Evolutionary conservation across 2,113 vertebrate genomes (phyloP), one percentile per base, ranked within the genome.

Genomic region (Sinocyclocheilus rhinocerous): DNA sequence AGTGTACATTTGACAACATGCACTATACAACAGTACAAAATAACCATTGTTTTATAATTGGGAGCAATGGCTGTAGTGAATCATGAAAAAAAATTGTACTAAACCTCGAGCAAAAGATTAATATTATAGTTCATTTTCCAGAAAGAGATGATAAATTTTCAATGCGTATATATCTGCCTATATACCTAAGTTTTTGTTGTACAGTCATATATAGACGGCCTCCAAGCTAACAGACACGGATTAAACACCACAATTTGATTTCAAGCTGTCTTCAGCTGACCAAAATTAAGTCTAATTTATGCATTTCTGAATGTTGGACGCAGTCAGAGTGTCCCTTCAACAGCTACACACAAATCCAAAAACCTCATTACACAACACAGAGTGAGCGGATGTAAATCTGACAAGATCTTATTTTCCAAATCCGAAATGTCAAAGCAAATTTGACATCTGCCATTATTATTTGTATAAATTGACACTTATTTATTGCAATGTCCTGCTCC

Each of bases 391-490:
- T 8, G 33, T 75, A 83, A 86, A 85, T 85, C 9, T 55, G 75
- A 77, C 70, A 82, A 78, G 75, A 82, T 83, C 24, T 84, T n/a
- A 85, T 85, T 87, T 84, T 85, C 78, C 52, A 76, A 65, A 72
- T 39, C 69, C 33, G n/a, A 89, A 82, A 85, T 57, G n/a, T 73
- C 76, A 81, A 87, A 79, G 84, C 50, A 85, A 84, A 85, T 80
- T 79, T 33, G 57, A 87, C 82, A 85, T 87, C 82, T 89, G 79
- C 82, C 86, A 87, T 79, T 80, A 85, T 83, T 73, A 84, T 80
- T 76, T 69, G 20, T 67, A 22, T 70, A 78, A 85, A 85, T 79
- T 84, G 73, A 73, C 85, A 89, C 86, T 89, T 84, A 75, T 86
- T 88, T 83, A 45, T 59, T 70, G 59, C 72, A 81, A 83, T 75